These are phyloP conservation scores for Galerucella nymphaeae DNA, from an alignment of 2,888 invertebrate genomes.

Conservation along the genomic window DNA sequence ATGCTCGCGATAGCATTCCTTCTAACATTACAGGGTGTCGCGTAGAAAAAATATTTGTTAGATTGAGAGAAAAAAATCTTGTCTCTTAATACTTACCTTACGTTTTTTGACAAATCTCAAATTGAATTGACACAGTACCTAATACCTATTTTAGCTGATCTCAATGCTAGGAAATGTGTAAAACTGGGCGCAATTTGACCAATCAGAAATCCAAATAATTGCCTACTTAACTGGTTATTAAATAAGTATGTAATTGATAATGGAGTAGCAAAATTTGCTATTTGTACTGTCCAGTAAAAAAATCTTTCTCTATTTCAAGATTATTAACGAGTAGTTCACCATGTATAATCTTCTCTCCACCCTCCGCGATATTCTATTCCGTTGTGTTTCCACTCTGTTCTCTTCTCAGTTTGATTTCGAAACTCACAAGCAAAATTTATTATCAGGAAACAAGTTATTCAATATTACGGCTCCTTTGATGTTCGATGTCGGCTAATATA, in stretches of 20 bases:
- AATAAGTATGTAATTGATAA: no score
- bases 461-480: constrained; percentile 60
- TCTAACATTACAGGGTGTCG: constrained; percentile 26
- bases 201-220: no score
- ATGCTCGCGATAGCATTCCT: constrained; percentile 59
- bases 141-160: no score
- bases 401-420: constrained; percentile 54
- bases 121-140: no score
- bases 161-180: no score
- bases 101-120: no score
- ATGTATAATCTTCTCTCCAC: not conserved
- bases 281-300: no score
- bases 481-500: constrained; percentile 55
- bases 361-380: not conserved
- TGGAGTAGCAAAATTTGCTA: no score
- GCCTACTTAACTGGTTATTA: no score
- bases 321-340: not conserved
- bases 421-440: constrained; percentile 60
- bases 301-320: not conserved
- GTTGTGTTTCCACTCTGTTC: constrained; percentile 39
- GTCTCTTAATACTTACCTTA: no score
- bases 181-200: no score
- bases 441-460: constrained; percentile 64
- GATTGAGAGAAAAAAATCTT: not conserved
- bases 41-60: not conserved